Conservation (phyloP, 1,140 invertebrate species). For the Zaprionus gabonicus region DNA sequence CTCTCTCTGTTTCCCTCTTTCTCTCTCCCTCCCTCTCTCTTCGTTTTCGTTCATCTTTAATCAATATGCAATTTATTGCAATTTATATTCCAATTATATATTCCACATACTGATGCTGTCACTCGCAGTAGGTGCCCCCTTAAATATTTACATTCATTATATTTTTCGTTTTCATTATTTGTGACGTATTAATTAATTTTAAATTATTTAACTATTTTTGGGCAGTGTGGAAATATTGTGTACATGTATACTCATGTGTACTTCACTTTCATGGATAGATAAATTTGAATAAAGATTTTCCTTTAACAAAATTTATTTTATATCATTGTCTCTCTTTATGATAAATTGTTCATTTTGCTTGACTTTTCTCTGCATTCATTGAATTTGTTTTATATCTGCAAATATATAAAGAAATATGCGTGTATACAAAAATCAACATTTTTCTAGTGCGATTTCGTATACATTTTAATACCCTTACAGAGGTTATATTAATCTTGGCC, state of each 20-base stretch:
- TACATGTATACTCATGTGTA: no score
- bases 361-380: neutral
- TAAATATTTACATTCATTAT: neutral
- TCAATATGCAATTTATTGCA: neutral
- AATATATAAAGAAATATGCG: no score
- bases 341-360: neutral
- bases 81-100: slow-evolving; percentile 11
- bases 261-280: no score
- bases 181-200: neutral
- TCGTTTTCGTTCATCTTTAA: neutral
- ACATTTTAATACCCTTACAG: no score
- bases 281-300: neutral
- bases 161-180: neutral
- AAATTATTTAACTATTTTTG: neutral
- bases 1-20: neutral
- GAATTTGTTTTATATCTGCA: no score
- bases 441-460: no score
- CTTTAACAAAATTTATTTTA: neutral
- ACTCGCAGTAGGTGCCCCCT: neutral
- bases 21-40: neutral
- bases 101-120: neutral
- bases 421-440: no score
- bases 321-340: neutral
- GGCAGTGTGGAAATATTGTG: neutral
- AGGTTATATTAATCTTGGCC: no score